These are phyloP conservation scores for Variabilichromis moorii DNA, from an alignment of 2,113 vertebrate genomes.

Conservation along the genomic window DNA sequence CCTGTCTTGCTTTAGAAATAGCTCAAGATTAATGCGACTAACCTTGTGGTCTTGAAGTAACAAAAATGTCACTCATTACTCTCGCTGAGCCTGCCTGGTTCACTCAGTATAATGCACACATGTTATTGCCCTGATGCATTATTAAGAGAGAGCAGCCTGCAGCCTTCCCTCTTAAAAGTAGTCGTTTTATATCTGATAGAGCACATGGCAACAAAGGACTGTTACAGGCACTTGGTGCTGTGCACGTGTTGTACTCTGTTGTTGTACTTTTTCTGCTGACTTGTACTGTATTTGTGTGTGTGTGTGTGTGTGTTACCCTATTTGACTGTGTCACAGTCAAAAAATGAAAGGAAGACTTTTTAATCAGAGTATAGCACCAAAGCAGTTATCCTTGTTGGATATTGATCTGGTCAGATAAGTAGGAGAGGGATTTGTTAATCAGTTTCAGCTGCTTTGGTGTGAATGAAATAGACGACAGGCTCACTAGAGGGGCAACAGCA, in stretches of 20 bases:
- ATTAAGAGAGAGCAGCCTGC: background rate
- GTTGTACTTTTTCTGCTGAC: background rate
- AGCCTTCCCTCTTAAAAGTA: background rate
- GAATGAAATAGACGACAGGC: background rate
- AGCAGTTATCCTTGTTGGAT: background rate
- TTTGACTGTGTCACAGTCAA: background rate
- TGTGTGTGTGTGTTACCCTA: background rate
- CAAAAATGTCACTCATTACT: background rate
- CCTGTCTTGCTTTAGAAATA: background rate
- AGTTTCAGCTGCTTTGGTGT: background rate
- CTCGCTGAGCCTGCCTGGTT: background rate
- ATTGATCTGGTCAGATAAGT: background rate
- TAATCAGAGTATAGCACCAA: background rate
- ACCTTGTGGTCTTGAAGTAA: background rate
- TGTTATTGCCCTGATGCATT: background rate
- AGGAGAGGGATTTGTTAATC: background rate
- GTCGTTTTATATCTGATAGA: background rate
- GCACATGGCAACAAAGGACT: background rate
- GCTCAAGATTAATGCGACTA: background rate
- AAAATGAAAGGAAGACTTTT: background rate
- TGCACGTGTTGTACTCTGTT: background rate
- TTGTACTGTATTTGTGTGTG: background rate
- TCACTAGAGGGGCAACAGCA: background rate
- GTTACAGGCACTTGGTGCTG: background rate
- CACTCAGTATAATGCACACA: background rate